A percentile compares a stretch with the other conserved stretches of the same genome.
phyloP scores from a whole-genome alignment of 2,888 invertebrate species.

The Micropterix aruncella region DNA sequence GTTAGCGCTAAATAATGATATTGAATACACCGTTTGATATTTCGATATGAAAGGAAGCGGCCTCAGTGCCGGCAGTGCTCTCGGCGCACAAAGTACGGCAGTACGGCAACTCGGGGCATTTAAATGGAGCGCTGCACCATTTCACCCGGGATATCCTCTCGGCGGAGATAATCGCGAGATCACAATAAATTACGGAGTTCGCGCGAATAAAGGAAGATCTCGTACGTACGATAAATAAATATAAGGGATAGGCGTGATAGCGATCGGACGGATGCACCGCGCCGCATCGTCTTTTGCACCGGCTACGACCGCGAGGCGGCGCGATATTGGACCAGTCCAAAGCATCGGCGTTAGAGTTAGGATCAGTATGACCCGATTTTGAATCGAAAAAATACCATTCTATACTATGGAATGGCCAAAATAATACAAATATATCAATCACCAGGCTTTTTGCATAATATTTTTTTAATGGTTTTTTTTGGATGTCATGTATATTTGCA shows the following conservation, averaged over 20 bases:
- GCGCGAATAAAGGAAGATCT: neutral
- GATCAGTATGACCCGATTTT: no score
- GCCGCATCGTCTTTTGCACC: no score
- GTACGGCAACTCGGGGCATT: neutral
- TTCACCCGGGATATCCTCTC: neutral
- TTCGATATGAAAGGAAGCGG: neutral
- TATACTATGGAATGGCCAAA: no score
- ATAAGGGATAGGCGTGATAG: neutral
- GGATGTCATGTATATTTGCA: no score
- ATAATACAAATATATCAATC: no score
- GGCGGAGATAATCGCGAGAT: neutral
- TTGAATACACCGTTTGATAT: neutral
- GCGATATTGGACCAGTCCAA: no score
- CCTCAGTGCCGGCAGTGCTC: neutral
- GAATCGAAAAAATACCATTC: no score
- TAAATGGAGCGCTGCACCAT: neutral
- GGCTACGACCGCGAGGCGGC: no score
- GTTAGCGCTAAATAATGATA: neutral
- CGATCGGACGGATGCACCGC: neutral
- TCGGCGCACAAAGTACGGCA: neutral
- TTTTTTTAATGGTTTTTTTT: no score
- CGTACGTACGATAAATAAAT: neutral
- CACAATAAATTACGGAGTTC: neutral
- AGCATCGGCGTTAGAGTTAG: no score
- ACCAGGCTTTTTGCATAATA: no score